phyloP scores from a whole-genome alignment of 2,797 vertebrate species.

The Notolabrus celidotus region DNA sequence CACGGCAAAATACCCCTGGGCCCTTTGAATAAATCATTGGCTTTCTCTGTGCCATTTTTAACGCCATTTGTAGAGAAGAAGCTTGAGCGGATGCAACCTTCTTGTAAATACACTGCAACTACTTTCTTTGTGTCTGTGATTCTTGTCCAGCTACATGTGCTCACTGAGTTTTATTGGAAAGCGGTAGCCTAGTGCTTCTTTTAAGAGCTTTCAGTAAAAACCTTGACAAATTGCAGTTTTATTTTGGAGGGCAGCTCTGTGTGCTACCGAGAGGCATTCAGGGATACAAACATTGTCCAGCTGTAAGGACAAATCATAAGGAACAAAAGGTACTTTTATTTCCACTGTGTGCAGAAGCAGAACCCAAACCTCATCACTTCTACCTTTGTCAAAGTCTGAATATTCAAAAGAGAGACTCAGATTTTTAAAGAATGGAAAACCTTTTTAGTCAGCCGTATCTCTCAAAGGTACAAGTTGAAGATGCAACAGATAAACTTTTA shows the following conservation, averaged over 20 bases:
- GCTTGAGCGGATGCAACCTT: conserved; percentile 47
- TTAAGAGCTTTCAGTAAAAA: conserved; percentile 55
- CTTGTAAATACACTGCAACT: conserved; percentile 63
- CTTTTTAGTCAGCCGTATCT: not conserved
- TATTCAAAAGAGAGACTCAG: not conserved
- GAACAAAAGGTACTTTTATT: conserved; percentile 41
- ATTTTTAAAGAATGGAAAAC: not conserved
- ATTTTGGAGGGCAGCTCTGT: conserved; percentile 60
- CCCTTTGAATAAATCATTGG: conserved; percentile 80
- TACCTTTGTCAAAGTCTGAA: not conserved
- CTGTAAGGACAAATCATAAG: too few species aligned
- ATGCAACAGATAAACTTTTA: too few species aligned
- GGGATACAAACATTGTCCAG: conserved; percentile 47
- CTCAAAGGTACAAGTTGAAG: too few species aligned
- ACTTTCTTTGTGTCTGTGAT: conserved; percentile 52
- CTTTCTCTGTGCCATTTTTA: conserved; percentile 66
- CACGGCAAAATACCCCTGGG: conserved; percentile 75
- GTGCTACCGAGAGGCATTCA: conserved; percentile 46
- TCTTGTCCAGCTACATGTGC: conserved; percentile 35
- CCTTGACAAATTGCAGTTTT: conserved; percentile 68
- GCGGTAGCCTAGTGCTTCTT: conserved; percentile 41
- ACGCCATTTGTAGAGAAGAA: conserved; percentile 67
- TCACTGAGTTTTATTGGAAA: conserved; percentile 55
- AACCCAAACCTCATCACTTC: not conserved
- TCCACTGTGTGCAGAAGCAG: conserved; percentile 6